Evolutionary conservation across 2,797 vertebrate genomes (phyloP), one percentile per base, ranked within the genome.

Genomic region (Enteromius argenteus): DNA sequence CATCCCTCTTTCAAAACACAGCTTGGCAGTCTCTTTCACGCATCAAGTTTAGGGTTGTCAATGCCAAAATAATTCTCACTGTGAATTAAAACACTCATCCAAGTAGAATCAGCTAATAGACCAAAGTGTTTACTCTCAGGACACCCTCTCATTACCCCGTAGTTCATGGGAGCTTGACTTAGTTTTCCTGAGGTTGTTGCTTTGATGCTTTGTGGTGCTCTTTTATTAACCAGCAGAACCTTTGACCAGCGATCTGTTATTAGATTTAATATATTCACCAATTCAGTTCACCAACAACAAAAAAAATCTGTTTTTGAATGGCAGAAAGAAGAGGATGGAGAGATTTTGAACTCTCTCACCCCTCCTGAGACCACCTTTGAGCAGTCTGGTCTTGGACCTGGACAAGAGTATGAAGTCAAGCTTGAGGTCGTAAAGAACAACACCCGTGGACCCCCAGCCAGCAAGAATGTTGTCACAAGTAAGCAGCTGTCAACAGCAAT

Each of bases 391-490:
- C 93, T 99, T 85, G 97, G 96, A 53, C 98, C 98, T 0, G 98
- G 98, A 73, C 97, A 99, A 37, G 97, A 98, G 81, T 99, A 99
- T 69, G 97, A 99, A 85, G 98, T 99, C 88, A 97, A 98, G 49
- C 94, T 99, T 87, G 96, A 97, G 80, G 94, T 96, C 0, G 94
- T 99, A 91, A 99, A 99, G 90, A 99, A 99, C 93, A 97, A 97
- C 39, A 98, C 96, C 58, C 95, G 94, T 19, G 98, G 98, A 82
- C 97, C 96, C 0, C 95, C 96, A n/a, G 90, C 97, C 10, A 97
- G 95, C 76, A 97, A 91, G 87, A 95, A 96, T 53, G 93, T 98
- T 46, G 92, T 97, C 82, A 99, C 98, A 91, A 97, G 98, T 99
- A 93, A 97, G 97, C 90, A 68, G 60, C 39, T 72, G 51, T 75